phyloP scores from a whole-genome alignment of 2,113 vertebrate species.

The Piprites chloris region DNA sequence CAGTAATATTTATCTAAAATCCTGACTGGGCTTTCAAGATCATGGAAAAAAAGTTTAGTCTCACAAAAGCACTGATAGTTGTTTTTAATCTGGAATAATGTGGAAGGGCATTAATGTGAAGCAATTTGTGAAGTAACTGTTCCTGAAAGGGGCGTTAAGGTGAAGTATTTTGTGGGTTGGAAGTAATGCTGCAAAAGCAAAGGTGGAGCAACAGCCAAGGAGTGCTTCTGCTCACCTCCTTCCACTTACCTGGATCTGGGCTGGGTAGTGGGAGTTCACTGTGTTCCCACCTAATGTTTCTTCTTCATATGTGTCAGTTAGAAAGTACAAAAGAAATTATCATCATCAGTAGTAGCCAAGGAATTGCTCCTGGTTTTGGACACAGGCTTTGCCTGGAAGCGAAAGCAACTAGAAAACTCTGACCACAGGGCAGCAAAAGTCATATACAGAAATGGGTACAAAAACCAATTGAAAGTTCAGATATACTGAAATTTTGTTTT shows the following conservation, averaged over 20 bases:
- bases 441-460: not conserved
- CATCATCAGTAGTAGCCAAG: not conserved
- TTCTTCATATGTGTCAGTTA: accelerated
- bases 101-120: not conserved
- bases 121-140: not conserved
- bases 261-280: not conserved
- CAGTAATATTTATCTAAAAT: not conserved
- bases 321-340: not conserved
- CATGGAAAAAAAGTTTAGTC: not conserved
- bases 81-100: not conserved
- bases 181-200: not conserved
- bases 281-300: not conserved
- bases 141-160: not conserved
- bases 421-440: not conserved
- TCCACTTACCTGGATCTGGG: not conserved
- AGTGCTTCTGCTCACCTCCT: not conserved
- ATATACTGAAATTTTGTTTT: too few species aligned
- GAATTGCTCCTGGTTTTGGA: not conserved
- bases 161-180: not conserved
- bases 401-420: not conserved
- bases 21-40: not conserved
- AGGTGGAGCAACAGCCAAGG: not conserved
- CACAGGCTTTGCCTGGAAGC: not conserved
- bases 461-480: not conserved
- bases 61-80: not conserved